Base-by-base conservation (phyloP, 2,888 invertebrate genomes). In the Hyposoter didymator region DNA sequence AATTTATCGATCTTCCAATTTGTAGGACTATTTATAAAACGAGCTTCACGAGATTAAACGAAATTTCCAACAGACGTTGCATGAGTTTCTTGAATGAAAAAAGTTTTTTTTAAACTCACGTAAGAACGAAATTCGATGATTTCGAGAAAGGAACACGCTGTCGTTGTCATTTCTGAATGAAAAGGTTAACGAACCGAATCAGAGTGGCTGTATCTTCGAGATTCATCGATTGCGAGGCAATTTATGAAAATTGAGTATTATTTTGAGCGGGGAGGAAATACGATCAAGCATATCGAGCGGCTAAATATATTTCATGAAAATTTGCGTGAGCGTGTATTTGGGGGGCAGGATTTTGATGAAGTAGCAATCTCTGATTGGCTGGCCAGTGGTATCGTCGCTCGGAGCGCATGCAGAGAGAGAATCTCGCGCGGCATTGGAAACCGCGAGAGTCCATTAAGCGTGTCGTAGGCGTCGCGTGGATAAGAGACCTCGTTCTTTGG, bases 401-500 rank as follows among this genome's bases (percentile, higher is more conserved):
- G 1, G 28, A 28, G 43, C 79, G n/a, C n/a, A n/a, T n/a, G n/a
- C n/a, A n/a, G n/a, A 78, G 86, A 87, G 79, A 75, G 74, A 78
- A 45, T 84, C 75, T 64, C 74, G 17, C 67, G 52, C 55, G 88
- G 87, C 88, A 88, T 87, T 88, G 87, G 86, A 85, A 89, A 84
- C 85, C 59, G 59, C 59, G 59, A 59, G 59, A 59, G 28, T 89
- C 88, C 84, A 88, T 89, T 87, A 86, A 87, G 84, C 83, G 78
- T 76, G 87, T 83, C 86, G 88, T 88, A 85, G 88, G 89, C 87
- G 88, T 88, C 59, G 59, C 28, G 59, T 72, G 83, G 89, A 89
- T 88, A 88, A 88, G 88, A 89, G 82, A 82, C 64, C 82, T 86
- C 84, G 83, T 86, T 79, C 49, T 17, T 28, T 47, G 47, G 35